These are phyloP conservation scores for Apocrypta bakeri DNA, from an alignment of 1,140 invertebrate species.

Conservation along the genomic window DNA sequence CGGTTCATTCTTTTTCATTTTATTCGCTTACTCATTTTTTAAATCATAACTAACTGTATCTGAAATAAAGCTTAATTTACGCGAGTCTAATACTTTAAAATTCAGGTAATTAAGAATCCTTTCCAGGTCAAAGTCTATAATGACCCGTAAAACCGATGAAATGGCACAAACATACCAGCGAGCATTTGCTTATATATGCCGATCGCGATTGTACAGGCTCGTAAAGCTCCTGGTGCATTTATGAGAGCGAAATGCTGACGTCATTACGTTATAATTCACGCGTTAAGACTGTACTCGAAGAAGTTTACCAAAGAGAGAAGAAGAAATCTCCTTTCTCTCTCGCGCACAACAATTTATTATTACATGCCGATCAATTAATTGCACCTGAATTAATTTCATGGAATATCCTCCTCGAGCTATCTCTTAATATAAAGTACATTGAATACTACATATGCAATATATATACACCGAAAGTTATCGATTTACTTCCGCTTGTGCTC, in stretches of 20 bases:
- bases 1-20: no score
- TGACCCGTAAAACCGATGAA: constrained; percentile 61
- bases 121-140: constrained; percentile 48
- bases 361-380: no score
- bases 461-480: no score
- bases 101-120: neutral
- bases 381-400: no score
- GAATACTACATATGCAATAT: no score
- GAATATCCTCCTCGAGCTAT: no score
- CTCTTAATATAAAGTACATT: no score
- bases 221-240: constrained; percentile 43
- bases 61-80: neutral
- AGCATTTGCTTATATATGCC: constrained; percentile 42
- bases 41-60: no score
- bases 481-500: no score
- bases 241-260: constrained; percentile 46
- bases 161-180: constrained; percentile 53
- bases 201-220: constrained; percentile 52
- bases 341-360: no score
- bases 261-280: constrained; percentile 44
- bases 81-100: neutral
- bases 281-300: neutral
- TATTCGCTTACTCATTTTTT: no score
- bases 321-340: neutral
- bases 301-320: neutral